Evolutionary conservation across 2,888 invertebrate genomes (phyloP).

Genomic region (Koerneria pararmatus): DNA sequence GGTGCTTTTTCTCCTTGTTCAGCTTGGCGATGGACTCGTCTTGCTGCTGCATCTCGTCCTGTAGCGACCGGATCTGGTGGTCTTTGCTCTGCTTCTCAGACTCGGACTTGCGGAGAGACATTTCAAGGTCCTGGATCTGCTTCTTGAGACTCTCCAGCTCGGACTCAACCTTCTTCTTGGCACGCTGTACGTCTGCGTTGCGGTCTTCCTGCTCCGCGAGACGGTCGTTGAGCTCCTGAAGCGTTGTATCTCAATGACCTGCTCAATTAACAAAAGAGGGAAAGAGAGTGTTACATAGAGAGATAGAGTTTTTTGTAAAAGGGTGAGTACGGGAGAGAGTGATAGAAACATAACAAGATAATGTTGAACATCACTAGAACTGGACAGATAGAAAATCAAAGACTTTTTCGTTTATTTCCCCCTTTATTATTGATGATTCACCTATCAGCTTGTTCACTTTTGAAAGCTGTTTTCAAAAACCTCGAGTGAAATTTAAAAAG

Average conservation of each 20-base stretch:
- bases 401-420: no score
- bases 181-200: slow-evolving; percentile 52
- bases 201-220: slow-evolving; percentile 56
- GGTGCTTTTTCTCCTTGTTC: slow-evolving; percentile 64
- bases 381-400: no score
- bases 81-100: slow-evolving; percentile 57
- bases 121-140: slow-evolving; percentile 53
- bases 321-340: no score
- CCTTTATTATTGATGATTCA: no score
- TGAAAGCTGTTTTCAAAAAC: no score
- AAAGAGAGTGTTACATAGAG: no score
- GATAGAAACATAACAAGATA: no score
- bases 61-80: slow-evolving; percentile 56
- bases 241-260: background rate
- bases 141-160: slow-evolving; percentile 77
- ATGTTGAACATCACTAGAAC: no score
- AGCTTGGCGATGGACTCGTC: slow-evolving; percentile 57
- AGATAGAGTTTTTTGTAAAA: no score
- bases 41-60: slow-evolving; percentile 57
- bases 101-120: slow-evolving; percentile 53
- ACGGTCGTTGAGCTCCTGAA: slow-evolving; percentile 65
- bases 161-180: slow-evolving; percentile 75
- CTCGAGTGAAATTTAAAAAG: no score
- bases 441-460: no score
- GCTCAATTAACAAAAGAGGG: no score